These are phyloP conservation scores for Xestia xanthographa DNA, from an alignment of 2,888 invertebrate species.

Conservation along the genomic window DNA sequence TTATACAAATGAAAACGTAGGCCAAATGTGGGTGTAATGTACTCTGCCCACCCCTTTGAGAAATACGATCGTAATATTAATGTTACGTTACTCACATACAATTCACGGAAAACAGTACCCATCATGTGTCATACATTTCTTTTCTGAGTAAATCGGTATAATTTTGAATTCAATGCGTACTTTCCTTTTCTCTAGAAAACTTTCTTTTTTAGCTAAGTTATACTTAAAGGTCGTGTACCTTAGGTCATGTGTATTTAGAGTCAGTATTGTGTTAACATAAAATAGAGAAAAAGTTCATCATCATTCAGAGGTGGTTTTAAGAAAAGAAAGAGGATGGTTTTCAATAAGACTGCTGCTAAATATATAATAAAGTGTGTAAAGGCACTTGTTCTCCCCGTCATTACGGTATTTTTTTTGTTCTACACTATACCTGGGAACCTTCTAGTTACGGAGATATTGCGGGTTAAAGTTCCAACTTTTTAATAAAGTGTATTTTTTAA, in stretches of 20 bases:
- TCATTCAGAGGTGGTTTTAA: background rate
- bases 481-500: no score
- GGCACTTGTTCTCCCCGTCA: no score
- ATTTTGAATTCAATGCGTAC: slow-evolving; percentile 32
- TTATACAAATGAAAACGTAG: background rate
- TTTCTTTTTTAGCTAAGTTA: slow-evolving; percentile 52
- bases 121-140: slow-evolving; percentile 38
- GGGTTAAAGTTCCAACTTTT: no score
- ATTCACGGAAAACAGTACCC: slow-evolving; percentile 1
- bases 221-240: slow-evolving; percentile 54
- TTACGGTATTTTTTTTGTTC: no score
- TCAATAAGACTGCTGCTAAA: background rate
- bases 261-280: background rate
- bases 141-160: slow-evolving; percentile 33
- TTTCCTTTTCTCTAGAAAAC: slow-evolving; percentile 56
- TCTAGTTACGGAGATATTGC: no score
- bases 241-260: slow-evolving; percentile 21
- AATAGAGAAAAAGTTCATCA: slow-evolving; percentile 4
- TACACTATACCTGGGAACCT: no score
- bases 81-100: background rate
- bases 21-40: background rate
- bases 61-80: background rate
- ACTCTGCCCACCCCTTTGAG: background rate
- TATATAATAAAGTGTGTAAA: no score
- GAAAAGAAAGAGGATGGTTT: background rate